Evolutionary conservation across 2,888 invertebrate species (phyloP).

Genomic region (Mesoligia furuncula): DNA sequence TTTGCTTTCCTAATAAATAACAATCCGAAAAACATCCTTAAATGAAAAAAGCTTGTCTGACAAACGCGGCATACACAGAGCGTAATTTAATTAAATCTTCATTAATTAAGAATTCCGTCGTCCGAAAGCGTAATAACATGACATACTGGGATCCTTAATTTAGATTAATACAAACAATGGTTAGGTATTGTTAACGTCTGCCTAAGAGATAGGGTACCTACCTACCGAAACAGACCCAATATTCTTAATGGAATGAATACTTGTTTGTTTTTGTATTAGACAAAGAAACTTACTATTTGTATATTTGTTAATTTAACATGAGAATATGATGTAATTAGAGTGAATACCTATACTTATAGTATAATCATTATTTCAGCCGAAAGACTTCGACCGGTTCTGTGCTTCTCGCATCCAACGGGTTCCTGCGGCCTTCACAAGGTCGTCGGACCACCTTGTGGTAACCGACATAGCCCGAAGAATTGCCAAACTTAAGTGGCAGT

Average conservation of each 20-base stretch:
- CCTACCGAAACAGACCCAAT: slow-evolving; percentile 26
- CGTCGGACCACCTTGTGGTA: too few species aligned
- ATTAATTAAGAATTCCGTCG: slow-evolving; percentile 28
- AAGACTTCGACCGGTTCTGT: too few species aligned
- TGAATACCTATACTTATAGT: background rate
- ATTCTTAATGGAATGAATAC: slow-evolving; percentile 37
- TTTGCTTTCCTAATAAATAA: background rate
- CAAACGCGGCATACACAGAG: slow-evolving; percentile 3
- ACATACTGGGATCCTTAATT: slow-evolving; percentile 30
- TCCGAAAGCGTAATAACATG: slow-evolving; percentile 21
- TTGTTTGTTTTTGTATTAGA: slow-evolving; percentile 10
- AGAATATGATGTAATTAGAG: background rate
- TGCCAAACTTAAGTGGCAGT: too few species aligned
- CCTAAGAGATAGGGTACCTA: slow-evolving; percentile 7
- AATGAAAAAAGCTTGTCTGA: background rate
- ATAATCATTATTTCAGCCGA: too few species aligned
- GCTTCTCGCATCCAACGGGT: too few species aligned
- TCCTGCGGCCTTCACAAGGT: too few species aligned
- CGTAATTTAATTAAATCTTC: slow-evolving; percentile 18
- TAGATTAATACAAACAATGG: slow-evolving; percentile 51
- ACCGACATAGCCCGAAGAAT: too few species aligned
- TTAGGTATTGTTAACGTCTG: slow-evolving; percentile 28
- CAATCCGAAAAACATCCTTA: background rate
- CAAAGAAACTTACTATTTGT: slow-evolving; percentile 13
- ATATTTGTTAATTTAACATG: background rate